phyloP scores from a whole-genome alignment of 2,797 vertebrate genomes.

The Anas bahamensis region DNA sequence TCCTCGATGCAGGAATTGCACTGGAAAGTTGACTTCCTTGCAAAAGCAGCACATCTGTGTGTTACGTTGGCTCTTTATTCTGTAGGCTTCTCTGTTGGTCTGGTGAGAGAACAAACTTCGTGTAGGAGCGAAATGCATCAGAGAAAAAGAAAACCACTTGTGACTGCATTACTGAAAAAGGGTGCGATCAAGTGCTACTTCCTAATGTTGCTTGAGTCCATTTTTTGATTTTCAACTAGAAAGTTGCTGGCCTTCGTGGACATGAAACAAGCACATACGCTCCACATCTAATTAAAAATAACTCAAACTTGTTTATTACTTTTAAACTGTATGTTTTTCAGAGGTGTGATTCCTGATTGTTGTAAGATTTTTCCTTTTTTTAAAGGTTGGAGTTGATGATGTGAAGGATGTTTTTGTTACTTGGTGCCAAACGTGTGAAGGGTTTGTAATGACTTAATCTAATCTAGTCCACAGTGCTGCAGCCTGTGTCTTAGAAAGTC shows the following conservation, averaged over 20 bases:
- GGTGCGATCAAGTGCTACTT: not conserved
- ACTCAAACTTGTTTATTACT: not conserved
- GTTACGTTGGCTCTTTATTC: not conserved
- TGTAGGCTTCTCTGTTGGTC: not conserved
- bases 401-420: not conserved
- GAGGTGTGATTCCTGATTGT: not conserved
- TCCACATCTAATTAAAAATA: not conserved
- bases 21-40: not conserved
- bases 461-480: not conserved
- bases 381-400: not conserved
- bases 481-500: not conserved
- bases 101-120: not conserved
- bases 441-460: not conserved
- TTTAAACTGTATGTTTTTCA: not conserved
- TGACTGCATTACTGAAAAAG: not conserved
- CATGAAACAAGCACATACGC: fast-evolving
- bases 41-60: not conserved
- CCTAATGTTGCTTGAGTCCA: not conserved
- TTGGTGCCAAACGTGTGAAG: not conserved
- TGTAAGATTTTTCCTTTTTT: not conserved
- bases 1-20: not conserved
- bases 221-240: not conserved
- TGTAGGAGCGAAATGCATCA: not conserved
- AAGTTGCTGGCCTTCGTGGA: not conserved
- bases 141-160: not conserved